Evolutionary conservation across 2,797 vertebrate genomes (phyloP).

Genomic region (Benthosema pterotum): DNA sequence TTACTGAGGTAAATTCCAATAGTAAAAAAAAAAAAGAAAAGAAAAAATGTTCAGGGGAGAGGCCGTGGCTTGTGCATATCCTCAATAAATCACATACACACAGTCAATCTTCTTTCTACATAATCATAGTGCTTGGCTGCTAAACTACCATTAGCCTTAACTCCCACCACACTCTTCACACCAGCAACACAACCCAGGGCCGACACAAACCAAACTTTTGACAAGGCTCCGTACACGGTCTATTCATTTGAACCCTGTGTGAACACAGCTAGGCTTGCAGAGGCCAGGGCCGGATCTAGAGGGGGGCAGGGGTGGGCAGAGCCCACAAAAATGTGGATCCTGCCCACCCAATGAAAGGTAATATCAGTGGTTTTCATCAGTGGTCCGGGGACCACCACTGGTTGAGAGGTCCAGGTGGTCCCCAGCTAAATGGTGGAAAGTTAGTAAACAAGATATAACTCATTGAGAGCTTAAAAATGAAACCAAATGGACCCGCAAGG

Average conservation of each 20-base stretch:
- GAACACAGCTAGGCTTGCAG: slow-evolving; percentile 44
- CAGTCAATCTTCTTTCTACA: slow-evolving; percentile 22
- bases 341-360: too few species aligned
- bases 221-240: slow-evolving; percentile 43
- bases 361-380: too few species aligned
- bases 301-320: too few species aligned
- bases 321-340: too few species aligned
- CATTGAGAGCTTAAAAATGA: too few species aligned
- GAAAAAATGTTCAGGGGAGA: slow-evolving; percentile 34
- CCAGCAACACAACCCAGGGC: slow-evolving; percentile 17
- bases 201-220: slow-evolving; percentile 43
- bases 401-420: too few species aligned
- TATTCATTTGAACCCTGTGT: slow-evolving; percentile 55
- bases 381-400: too few species aligned
- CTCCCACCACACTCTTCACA: slow-evolving; percentile 24
- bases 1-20: slow-evolving; percentile 33
- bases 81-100: slow-evolving; percentile 27
- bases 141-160: slow-evolving; percentile 35
- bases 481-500: too few species aligned
- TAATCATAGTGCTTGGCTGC: slow-evolving; percentile 29
- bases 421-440: too few species aligned
- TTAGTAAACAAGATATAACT: too few species aligned
- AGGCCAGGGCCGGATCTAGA: too few species aligned
- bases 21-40: slow-evolving; percentile 15
- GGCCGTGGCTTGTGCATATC: slow-evolving; percentile 22